Evolutionary conservation across 2,113 vertebrate species (phyloP).

Genomic region (Tragelaphus strepsiceros): DNA sequence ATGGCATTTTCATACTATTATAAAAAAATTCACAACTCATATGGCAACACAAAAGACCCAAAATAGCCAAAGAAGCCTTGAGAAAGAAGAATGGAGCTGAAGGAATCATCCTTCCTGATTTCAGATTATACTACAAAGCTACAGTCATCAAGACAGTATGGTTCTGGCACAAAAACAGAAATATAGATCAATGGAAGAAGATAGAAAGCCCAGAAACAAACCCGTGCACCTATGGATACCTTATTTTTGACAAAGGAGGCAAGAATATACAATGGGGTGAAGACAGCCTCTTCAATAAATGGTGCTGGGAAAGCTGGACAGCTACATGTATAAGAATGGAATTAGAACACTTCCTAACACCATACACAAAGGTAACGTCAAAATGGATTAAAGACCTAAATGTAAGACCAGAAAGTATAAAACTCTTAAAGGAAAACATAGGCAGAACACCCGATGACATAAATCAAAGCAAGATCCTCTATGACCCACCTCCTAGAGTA

Average conservation of each 20-base stretch:
- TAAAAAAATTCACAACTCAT: not conserved
- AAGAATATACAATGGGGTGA: not conserved
- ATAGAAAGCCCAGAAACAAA: not conserved
- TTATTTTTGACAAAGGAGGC: not conserved
- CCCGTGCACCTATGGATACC: not conserved
- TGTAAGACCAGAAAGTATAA: not conserved
- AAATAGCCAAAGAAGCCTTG: not conserved
- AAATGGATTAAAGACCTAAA: not conserved
- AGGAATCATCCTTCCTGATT: not conserved
- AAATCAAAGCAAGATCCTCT: not conserved
- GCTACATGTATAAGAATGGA: not conserved
- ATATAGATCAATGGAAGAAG: not conserved
- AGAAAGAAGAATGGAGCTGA: not conserved
- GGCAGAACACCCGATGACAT: not conserved
- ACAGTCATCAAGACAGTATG: not conserved
- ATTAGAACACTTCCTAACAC: not conserved
- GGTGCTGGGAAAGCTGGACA: not conserved
- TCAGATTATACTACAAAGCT: not conserved
- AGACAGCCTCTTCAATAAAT: not conserved
- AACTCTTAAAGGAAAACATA: not conserved
- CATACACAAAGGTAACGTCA: not conserved
- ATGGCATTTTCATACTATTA: not conserved
- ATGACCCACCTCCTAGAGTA: not conserved
- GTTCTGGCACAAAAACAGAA: not conserved
- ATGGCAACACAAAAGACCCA: not conserved